phyloP scores from a whole-genome alignment of 1,140 invertebrate genomes.

The Caenorhabditis inopinata region DNA sequence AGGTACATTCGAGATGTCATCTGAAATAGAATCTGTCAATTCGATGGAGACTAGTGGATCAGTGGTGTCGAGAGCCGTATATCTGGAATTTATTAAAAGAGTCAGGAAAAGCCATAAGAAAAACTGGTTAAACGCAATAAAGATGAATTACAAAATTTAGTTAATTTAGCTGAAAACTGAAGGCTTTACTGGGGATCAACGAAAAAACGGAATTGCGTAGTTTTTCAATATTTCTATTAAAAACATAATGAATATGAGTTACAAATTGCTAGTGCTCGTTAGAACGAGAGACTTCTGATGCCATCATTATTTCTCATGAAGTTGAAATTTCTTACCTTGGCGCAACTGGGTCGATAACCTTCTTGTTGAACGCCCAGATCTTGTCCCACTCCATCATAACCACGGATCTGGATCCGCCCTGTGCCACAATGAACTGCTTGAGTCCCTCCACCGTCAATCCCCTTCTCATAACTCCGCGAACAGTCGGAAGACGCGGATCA shows the following conservation, averaged over 20 bases:
- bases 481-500: constrained; percentile 97
- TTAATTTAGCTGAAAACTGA: too few relatives aligned
- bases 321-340: constrained; percentile 70
- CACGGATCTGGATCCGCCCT: constrained; percentile 93
- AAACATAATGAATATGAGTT: too few relatives aligned
- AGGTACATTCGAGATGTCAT: constrained; percentile 39
- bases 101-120: too few relatives aligned
- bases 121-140: too few relatives aligned
- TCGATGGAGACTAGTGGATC: constrained; percentile 75
- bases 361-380: constrained; percentile 99
- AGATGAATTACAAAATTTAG: too few relatives aligned
- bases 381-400: constrained; percentile 99
- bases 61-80: constrained; percentile 77
- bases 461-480: constrained; percentile 87
- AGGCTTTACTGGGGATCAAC: too few relatives aligned
- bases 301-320: not conserved
- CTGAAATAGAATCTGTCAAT: constrained; percentile 73
- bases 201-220: too few relatives aligned
- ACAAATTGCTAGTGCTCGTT: too few relatives aligned
- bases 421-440: constrained; percentile 96
- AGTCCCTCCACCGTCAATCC: constrained; percentile 96
- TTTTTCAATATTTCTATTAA: too few relatives aligned
- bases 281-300: too few relatives aligned
- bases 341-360: constrained; percentile 88
- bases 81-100: constrained; percentile 67